These are phyloP conservation scores for Lepidurus couesii DNA, from an alignment of 1,140 invertebrate genomes.

Conservation along the genomic window DNA sequence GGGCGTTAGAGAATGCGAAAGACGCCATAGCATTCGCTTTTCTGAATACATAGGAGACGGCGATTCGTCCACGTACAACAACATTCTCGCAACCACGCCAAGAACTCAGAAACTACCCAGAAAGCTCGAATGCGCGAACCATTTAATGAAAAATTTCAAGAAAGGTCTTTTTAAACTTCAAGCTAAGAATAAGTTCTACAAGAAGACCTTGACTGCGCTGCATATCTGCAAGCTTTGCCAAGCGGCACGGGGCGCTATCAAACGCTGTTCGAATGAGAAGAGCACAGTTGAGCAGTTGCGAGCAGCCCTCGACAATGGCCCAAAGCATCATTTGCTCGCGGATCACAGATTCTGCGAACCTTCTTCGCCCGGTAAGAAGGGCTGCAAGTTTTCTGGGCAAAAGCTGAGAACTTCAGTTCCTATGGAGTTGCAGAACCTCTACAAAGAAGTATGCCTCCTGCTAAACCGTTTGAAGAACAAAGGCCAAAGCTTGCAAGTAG, in stretches of 20 bases:
- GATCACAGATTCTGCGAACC: neutral
- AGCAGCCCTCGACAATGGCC: neutral
- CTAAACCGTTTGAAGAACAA: neutral
- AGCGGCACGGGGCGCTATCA: neutral
- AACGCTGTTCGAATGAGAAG: neutral
- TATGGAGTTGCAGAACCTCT: neutral
- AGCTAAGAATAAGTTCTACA: neutral
- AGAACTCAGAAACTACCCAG: constrained; percentile 33
- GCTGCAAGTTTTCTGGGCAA: neutral
- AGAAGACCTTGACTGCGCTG: neutral
- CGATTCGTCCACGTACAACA: constrained; percentile 42
- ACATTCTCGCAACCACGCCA: constrained; percentile 34
- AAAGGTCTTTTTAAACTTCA: constrained; percentile 33
- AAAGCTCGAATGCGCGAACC: constrained; percentile 41
- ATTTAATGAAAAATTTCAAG: constrained; percentile 43
- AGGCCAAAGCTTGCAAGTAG: neutral
- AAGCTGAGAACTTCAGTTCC: neutral
- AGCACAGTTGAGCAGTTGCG: neutral
- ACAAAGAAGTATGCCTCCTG: neutral
- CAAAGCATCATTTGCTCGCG: neutral
- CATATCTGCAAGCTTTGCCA: neutral
- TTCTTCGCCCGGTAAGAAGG: neutral
- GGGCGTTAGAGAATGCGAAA: constrained; percentile 42
- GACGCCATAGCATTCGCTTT: constrained; percentile 43
- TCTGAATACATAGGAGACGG: constrained; percentile 43